phyloP scores from a whole-genome alignment of 2,888 invertebrate genomes.

The Boloria euphrosyne region DNA sequence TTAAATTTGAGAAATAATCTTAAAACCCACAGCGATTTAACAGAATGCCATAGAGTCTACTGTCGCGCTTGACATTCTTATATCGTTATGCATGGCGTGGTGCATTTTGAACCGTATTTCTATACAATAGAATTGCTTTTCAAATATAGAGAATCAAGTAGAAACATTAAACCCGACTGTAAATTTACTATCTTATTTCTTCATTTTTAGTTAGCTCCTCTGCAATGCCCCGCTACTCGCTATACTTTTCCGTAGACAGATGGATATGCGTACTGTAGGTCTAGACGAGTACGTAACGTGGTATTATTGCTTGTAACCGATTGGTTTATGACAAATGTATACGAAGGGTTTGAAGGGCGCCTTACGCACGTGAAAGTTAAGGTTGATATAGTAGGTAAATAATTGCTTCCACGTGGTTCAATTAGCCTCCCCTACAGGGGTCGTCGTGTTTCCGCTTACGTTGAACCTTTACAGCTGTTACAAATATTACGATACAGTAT shows the following conservation, averaged over 20 bases:
- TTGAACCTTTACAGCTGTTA: slow-evolving; percentile 55
- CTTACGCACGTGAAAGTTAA: slow-evolving; percentile 68
- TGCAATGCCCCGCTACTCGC: slow-evolving; percentile 70
- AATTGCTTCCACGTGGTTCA: slow-evolving; percentile 79
- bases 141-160: slow-evolving; percentile 41
- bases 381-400: slow-evolving; percentile 59
- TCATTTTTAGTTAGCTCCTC: slow-evolving; percentile 77
- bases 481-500: slow-evolving; percentile 43
- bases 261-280: slow-evolving; percentile 34
- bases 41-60: slow-evolving; percentile 46
- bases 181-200: slow-evolving; percentile 77
- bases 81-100: slow-evolving; percentile 45
- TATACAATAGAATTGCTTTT: slow-evolving; percentile 56
- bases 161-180: slow-evolving; percentile 75
- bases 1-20: slow-evolving; percentile 49
- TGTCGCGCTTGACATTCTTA: slow-evolving; percentile 54
- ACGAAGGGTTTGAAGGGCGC: slow-evolving; percentile 38
- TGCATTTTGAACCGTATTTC: slow-evolving; percentile 55
- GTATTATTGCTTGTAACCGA: slow-evolving; percentile 23
- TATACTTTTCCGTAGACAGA: slow-evolving; percentile 48
- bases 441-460: slow-evolving; percentile 60
- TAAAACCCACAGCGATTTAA: slow-evolving; percentile 45
- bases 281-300: slow-evolving; percentile 26
- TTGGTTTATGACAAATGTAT: slow-evolving; percentile 21
- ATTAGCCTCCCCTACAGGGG: slow-evolving; percentile 66